phyloP scores from a whole-genome alignment of 1,140 invertebrate genomes.

The Orius laevigatus region DNA sequence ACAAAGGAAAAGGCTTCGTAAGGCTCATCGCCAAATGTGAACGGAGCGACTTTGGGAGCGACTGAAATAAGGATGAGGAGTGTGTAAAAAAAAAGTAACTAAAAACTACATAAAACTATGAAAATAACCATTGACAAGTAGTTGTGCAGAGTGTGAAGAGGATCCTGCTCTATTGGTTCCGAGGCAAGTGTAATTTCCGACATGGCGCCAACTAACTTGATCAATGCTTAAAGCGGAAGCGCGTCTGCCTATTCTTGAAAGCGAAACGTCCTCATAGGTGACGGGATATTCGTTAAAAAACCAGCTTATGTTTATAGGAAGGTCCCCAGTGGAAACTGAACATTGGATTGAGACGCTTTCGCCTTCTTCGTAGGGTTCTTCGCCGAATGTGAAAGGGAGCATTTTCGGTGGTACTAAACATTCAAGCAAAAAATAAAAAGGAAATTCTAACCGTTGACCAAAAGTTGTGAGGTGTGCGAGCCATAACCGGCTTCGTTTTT shows the following conservation, averaged over 20 bases:
- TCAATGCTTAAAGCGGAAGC: slow-evolving; percentile 54
- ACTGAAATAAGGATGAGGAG: slow-evolving; percentile 32
- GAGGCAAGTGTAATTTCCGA: slow-evolving; percentile 54
- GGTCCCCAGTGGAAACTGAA: slow-evolving; percentile 53
- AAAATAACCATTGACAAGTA: slow-evolving; percentile 20
- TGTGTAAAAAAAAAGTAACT: neutral
- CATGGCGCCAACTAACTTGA: slow-evolving; percentile 43
- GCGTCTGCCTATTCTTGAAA: slow-evolving; percentile 39
- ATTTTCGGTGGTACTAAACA: slow-evolving; percentile 46
- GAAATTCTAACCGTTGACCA: slow-evolving; percentile 20
- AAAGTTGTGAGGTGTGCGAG: slow-evolving; percentile 18
- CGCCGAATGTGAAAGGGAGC: slow-evolving; percentile 52
- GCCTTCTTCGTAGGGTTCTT: slow-evolving; percentile 31
- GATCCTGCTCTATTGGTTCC: slow-evolving; percentile 52
- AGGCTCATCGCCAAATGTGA: slow-evolving; percentile 41
- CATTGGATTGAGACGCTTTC: slow-evolving; percentile 39
- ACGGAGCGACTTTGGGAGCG: slow-evolving; percentile 57
- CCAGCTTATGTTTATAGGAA: slow-evolving; percentile 49
- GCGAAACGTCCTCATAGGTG: slow-evolving; percentile 33
- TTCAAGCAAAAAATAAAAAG: neutral
- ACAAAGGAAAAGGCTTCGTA: slow-evolving; percentile 61
- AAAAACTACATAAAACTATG: neutral
- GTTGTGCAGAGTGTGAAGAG: slow-evolving; percentile 30
- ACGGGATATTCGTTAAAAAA: slow-evolving; percentile 34
- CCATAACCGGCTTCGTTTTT: slow-evolving; percentile 47